Conservation (phyloP, 2,113 vertebrate genomes). For the Alethe castanea region DNA sequence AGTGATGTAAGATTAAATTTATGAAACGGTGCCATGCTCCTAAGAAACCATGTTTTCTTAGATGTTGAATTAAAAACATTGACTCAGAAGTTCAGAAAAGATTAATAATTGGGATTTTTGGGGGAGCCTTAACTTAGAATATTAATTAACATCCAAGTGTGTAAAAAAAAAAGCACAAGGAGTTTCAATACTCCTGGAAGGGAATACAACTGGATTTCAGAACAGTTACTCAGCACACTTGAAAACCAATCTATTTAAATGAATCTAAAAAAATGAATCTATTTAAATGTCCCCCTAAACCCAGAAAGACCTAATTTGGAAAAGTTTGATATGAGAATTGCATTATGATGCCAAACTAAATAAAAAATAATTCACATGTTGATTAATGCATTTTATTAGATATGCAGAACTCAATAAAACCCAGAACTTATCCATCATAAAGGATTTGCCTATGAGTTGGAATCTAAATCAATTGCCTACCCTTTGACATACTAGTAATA, state of each 20-base stretch:
- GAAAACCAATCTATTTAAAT: neutral
- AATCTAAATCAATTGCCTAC: neutral
- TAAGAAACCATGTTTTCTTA: neutral
- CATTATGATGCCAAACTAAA: neutral
- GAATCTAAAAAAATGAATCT: neutral
- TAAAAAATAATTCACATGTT: neutral
- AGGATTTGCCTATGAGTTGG: neutral
- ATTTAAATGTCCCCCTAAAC: neutral
- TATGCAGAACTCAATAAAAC: neutral
- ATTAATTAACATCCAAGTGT: neutral
- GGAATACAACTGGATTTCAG: neutral
- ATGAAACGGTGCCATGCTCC: neutral
- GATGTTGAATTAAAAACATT: neutral
- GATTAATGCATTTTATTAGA: neutral
- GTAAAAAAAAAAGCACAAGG: neutral
- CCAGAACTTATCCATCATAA: neutral
- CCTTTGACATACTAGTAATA: neutral
- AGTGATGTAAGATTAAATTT: neutral
- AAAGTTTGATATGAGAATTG: neutral
- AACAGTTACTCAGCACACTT: neutral
- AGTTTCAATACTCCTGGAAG: neutral
- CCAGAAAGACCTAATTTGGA: neutral
- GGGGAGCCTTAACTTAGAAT: neutral
- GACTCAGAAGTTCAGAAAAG: neutral
- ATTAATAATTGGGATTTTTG: neutral